Evolutionary conservation across 2,888 invertebrate genomes (phyloP).

Genomic region (Orchesella flavescens): DNA sequence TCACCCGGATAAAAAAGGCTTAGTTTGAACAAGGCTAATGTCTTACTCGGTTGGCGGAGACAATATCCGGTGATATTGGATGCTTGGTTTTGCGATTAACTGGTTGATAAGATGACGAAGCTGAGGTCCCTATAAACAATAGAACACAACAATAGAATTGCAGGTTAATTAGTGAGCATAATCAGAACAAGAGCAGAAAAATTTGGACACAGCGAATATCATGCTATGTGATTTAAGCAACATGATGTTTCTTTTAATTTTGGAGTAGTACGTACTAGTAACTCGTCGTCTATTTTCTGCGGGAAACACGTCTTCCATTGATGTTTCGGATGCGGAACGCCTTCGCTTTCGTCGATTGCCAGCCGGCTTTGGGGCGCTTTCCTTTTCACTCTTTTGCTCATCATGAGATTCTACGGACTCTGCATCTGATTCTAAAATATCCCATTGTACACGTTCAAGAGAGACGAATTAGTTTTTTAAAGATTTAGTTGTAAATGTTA

Average conservation of each 20-base stretch:
- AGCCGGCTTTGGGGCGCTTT: constrained; percentile 1
- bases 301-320: constrained; percentile 29
- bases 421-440: constrained; percentile 39
- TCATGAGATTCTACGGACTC: constrained; percentile 54
- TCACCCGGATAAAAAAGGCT: neutral
- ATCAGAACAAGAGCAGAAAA: too few species aligned
- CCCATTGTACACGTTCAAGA: too few species aligned
- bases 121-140: constrained; percentile 43
- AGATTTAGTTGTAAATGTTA: too few species aligned
- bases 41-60: constrained; percentile 39
- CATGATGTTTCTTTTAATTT: too few species aligned
- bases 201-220: too few species aligned
- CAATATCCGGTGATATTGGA: constrained; percentile 53
- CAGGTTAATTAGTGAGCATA: too few species aligned
- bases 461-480: too few species aligned
- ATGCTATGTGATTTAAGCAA: too few species aligned
- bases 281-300: constrained; percentile 48
- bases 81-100: constrained; percentile 29
- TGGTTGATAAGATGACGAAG: constrained; percentile 19
- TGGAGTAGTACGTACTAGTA: constrained; percentile 26
- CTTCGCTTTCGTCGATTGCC: constrained; percentile 29
- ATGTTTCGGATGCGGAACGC: constrained; percentile 47
- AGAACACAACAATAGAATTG: neutral
- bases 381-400: constrained; percentile 13
- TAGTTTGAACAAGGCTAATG: constrained; percentile 11